Evolutionary conservation across 1,140 invertebrate genomes (phyloP), one percentile per base, ranked within the genome.

Genomic region (Dendroctonus valens): DNA sequence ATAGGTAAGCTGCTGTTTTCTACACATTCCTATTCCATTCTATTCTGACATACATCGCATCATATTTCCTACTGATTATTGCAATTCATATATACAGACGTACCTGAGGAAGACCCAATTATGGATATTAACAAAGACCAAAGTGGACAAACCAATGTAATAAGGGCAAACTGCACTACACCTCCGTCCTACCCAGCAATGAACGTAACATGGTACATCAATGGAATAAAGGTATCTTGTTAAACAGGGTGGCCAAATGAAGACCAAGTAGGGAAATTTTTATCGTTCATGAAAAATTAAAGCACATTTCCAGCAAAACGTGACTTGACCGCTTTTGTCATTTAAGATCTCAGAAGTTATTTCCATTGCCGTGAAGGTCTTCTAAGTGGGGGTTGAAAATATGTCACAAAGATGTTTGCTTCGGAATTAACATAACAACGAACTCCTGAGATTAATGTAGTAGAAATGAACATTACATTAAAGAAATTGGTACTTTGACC

Each of bases 1-100:
- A 86, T 88, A 59, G 85, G 89, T 91, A 75, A 86, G 50, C 41
- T 7, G 51, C 12, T 41, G 52, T 57, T 4, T 46, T 51, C 5
- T 38, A 55, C 42, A 38, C 12, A 59, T 64, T 26, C 8, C 41
- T 5, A 52, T 26, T n/a, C n/a, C n/a, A n/a, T n/a, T n/a, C 26
- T 26, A 26, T 26, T 26, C 26, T 3, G 26, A 26, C 26, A 26
- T 26, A 26, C 26, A 1, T 26, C 50, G 9, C 50, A 52, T 14
- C 46, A 48, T 48, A 14, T 14, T 14, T 48, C 46, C 7, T 15
- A 5, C 12, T 53, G 37, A 53, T 41, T 41, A n/a, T 11, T 11
- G 4, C 12, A 46, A 46, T 9, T 12, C 4, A 46, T 66, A 53
- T 14, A 73, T 76, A 38, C 65, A 77, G 76, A 76, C 53, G 68